A percentile compares a stretch with the other conserved stretches of the same genome.
These are phyloP conservation scores for Nerophis lumbriciformis DNA, from an alignment of 2,113 vertebrate species.

Conservation along the genomic window DNA sequence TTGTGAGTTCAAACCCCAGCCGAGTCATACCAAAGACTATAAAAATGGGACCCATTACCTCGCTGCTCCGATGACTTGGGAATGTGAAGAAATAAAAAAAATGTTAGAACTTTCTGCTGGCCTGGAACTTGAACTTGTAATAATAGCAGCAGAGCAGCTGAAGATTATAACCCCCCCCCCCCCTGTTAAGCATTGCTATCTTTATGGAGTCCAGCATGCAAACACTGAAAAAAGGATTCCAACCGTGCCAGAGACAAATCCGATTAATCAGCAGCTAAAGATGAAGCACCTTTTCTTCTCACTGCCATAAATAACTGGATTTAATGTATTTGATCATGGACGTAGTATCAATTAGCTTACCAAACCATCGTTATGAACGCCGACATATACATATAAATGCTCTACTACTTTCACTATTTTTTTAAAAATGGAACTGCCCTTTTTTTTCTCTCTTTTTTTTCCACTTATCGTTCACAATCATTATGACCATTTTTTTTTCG, in stretches of 20 bases:
- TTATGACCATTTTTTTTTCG: no score
- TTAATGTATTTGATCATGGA: not conserved
- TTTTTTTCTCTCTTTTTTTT: no score
- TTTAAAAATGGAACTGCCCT: no score
- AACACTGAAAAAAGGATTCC: conserved; percentile 14
- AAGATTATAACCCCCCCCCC: not conserved
- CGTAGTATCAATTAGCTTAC: not conserved
- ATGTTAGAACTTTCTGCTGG: conserved; percentile 18
- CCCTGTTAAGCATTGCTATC: conserved; percentile 9
- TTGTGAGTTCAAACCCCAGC: no score
- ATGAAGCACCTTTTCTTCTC: not conserved
- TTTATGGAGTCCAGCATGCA: conserved; percentile 17
- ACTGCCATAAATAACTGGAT: not conserved
- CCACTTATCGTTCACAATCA: no score
- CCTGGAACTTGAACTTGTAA: conserved; percentile 5
- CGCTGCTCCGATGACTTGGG: not conserved
- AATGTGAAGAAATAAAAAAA: not conserved
- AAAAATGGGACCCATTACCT: not conserved
- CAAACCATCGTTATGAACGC: no score
- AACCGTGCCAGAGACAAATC: not conserved
- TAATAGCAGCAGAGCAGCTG: conserved; percentile 40
- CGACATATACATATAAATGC: no score
- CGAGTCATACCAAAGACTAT: no score
- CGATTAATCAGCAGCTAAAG: not conserved
- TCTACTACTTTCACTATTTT: no score